Conservation (phyloP, 2,113 vertebrate genomes). For the Petaurus breviceps region DNA sequence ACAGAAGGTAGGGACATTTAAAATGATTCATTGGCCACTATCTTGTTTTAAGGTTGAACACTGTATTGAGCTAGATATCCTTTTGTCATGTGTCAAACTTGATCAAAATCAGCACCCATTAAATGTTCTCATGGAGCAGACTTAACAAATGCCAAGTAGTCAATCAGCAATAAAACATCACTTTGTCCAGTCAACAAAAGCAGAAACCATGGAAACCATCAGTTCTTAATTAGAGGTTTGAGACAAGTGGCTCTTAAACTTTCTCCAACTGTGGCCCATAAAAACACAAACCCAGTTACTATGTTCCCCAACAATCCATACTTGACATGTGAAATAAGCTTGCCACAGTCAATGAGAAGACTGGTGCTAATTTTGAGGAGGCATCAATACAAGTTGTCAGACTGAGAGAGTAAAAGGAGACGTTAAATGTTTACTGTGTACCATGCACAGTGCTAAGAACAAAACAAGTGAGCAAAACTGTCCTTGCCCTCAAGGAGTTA, state of each 20-base stretch:
- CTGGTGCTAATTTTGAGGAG: neutral
- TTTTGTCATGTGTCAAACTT: rapidly evolving
- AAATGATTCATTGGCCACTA: neutral
- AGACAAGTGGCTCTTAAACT: neutral
- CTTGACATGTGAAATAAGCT: rapidly evolving
- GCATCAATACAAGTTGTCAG: neutral
- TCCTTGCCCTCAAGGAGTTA: neutral
- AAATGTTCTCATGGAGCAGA: neutral
- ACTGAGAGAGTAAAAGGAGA: neutral
- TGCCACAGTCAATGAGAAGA: neutral
- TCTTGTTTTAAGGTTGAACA: neutral
- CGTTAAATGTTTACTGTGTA: neutral
- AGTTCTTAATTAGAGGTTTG: neutral
- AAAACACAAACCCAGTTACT: neutral
- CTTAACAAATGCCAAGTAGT: neutral
- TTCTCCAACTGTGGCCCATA: neutral
- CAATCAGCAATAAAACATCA: neutral
- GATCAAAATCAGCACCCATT: neutral
- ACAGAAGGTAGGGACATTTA: neutral
- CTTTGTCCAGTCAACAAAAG: neutral
- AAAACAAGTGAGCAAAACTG: neutral
- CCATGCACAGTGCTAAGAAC: neutral
- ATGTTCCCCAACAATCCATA: neutral
- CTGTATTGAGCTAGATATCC: neutral
- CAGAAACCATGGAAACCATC: neutral